phyloP scores from a whole-genome alignment of 2,888 invertebrate species.

The Rapana venosa region DNA sequence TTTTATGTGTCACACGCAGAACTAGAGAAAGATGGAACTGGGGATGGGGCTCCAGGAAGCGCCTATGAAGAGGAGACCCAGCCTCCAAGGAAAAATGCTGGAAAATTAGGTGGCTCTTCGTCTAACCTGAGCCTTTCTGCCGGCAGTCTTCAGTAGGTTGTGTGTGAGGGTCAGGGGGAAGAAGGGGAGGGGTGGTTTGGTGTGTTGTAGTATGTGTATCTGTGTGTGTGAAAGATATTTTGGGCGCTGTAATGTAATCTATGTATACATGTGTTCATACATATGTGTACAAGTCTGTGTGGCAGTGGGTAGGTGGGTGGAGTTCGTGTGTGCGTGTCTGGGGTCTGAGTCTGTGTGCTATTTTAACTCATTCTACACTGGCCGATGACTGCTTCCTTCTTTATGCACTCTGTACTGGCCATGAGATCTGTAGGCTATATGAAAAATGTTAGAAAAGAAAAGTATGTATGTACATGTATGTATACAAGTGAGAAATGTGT shows the following conservation, averaged over 20 bases:
- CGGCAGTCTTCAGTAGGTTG: neutral
- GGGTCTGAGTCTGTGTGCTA: too few species aligned
- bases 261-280: neutral
- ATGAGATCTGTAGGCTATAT: too few species aligned
- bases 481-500: too few species aligned
- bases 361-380: too few species aligned
- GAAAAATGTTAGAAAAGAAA: too few species aligned
- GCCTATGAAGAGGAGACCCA: slow-evolving; percentile 1
- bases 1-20: neutral
- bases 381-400: too few species aligned
- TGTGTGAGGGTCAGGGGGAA: too few species aligned
- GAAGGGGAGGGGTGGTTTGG: too few species aligned
- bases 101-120: neutral
- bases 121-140: neutral
- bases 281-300: neutral
- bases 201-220: too few species aligned
- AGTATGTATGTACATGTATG: too few species aligned
- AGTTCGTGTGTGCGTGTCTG: neutral
- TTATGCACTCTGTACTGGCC: too few species aligned
- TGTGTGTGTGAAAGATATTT: too few species aligned
- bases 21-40: neutral
- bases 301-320: neutral
- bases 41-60: neutral
- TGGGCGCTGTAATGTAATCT: neutral
- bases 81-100: neutral